Percentiles rank a stretch among this genome's conserved stretches.
Conservation (phyloP, 2,113 vertebrate genomes). For the Delphinus delphis region DNA sequence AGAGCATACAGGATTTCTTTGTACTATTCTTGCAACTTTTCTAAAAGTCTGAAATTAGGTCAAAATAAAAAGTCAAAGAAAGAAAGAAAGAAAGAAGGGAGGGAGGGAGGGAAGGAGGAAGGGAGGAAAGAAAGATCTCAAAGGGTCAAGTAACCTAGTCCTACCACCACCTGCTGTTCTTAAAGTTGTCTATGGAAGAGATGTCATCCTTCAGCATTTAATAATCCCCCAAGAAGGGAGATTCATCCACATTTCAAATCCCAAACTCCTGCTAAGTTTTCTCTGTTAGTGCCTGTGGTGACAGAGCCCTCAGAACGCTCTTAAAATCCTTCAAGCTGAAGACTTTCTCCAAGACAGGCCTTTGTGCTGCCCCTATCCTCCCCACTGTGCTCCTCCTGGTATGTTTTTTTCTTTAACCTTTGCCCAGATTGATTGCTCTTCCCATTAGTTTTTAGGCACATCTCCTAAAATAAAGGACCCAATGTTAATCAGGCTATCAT, state of each 20-base stretch:
- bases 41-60: neutral
- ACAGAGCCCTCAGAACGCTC: neutral
- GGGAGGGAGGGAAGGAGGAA: neutral
- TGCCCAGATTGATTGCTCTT: neutral
- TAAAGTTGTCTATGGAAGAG: neutral
- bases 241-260: neutral
- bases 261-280: neutral
- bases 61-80: neutral
- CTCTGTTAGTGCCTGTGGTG: neutral
- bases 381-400: neutral
- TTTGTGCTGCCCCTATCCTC: neutral
- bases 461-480: neutral
- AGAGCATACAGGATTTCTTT: neutral
- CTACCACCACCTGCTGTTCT: neutral
- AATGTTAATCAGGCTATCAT: neutral
- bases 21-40: neutral
- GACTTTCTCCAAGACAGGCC: neutral
- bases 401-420: neutral
- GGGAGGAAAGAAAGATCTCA: neutral
- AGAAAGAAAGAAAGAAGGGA: neutral
- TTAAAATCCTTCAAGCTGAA: neutral
- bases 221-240: neutral
- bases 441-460: neutral
- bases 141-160: neutral
- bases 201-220: neutral